Conservation (phyloP, 2,113 vertebrate genomes). For the Lophochroa leadbeateri region DNA sequence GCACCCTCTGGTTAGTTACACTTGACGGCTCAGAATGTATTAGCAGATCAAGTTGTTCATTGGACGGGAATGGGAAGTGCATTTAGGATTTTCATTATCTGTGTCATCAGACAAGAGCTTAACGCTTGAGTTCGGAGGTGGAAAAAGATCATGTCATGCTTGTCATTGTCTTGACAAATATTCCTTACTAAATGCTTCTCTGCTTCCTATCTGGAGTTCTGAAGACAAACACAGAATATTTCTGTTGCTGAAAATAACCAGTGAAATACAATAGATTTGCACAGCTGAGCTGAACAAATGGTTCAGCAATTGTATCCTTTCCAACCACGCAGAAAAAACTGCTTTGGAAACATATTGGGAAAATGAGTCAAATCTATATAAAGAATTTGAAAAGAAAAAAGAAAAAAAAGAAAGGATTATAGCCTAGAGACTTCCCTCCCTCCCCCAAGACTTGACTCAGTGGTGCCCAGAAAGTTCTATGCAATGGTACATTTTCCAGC, state of each 20-base stretch:
- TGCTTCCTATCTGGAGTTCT: not conserved
- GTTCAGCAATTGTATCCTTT: not conserved
- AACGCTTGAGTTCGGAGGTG: not conserved
- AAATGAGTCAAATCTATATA: slow-evolving; percentile 1
- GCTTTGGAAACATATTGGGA: not conserved
- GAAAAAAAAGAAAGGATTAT: not conserved
- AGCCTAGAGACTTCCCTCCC: not conserved
- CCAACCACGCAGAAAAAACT: not conserved
- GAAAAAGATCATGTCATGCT: not conserved
- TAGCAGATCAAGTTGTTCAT: not conserved
- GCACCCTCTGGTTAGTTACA: not conserved
- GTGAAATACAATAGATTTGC: not conserved
- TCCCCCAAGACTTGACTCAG: not conserved
- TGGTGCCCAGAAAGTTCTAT: not conserved
- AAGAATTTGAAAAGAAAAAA: not conserved
- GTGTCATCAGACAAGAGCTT: not conserved
- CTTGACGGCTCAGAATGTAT: not conserved
- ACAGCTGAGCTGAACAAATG: slow-evolving; percentile 10
- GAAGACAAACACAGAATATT: not conserved
- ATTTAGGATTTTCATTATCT: not conserved
- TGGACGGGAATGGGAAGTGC: not conserved
- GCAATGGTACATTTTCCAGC: not conserved
- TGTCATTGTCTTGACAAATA: not conserved
- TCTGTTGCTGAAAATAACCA: slow-evolving; percentile 17
- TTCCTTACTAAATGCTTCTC: not conserved